Evolutionary conservation across 1,140 invertebrate genomes (phyloP).

Genomic region (Notospermus geniculatus): DNA sequence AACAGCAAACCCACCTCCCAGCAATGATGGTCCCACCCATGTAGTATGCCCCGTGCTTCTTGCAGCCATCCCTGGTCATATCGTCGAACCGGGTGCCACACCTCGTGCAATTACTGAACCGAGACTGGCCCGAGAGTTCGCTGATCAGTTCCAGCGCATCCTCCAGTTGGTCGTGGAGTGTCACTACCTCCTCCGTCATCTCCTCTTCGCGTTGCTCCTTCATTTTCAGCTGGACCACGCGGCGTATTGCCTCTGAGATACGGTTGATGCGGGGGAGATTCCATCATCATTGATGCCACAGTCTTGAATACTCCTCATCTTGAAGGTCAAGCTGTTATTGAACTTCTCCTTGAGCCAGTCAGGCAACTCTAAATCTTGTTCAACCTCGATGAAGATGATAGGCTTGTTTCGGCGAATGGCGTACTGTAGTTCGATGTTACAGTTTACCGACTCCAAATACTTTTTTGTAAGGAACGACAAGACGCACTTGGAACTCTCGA

Average conservation of each 20-base stretch:
- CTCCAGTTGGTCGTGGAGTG: background rate
- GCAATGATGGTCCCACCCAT: constrained; percentile 13
- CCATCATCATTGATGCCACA: constrained; percentile 1
- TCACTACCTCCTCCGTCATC: constrained; percentile 8
- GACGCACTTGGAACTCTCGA: constrained; percentile 14
- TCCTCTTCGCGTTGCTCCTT: background rate
- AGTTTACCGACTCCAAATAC: constrained; percentile 14
- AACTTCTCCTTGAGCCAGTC: constrained; percentile 3
- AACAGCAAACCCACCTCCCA: constrained; percentile 18
- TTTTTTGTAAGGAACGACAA: constrained; percentile 14
- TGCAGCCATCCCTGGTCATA: background rate
- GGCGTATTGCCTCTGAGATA: constrained; percentile 10
- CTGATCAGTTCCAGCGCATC: constrained; percentile 13
- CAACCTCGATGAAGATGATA: constrained; percentile 9
- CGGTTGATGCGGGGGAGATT: constrained; percentile 9
- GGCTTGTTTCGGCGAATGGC: constrained; percentile 7
- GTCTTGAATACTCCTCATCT: constrained; percentile 1
- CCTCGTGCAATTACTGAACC: constrained; percentile 12
- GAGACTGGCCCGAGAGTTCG: background rate
- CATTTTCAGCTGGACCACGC: background rate
- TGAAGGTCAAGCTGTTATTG: constrained; percentile 3
- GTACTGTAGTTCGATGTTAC: constrained; percentile 15
- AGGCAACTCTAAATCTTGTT: constrained; percentile 6
- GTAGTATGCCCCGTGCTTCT: constrained; percentile 18
- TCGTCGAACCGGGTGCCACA: constrained; percentile 15